A percentile compares a stretch with the other conserved stretches of the same genome.
Conservation (phyloP, 2,797 vertebrate species). For the Odontamblyopus lacepedii region DNA sequence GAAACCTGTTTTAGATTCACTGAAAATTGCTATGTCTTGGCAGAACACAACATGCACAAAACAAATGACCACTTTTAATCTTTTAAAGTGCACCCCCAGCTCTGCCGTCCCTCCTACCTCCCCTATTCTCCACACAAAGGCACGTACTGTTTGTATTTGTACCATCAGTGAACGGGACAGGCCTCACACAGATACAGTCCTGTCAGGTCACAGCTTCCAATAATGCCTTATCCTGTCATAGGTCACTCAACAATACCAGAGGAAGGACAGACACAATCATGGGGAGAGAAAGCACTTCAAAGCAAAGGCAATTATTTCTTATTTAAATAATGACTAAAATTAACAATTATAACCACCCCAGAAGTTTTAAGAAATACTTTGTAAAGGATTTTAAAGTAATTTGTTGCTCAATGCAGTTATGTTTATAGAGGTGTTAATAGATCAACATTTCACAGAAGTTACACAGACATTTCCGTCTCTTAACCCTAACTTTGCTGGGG, state of each 20-base stretch:
- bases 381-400: too few relatives aligned
- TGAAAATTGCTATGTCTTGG: slow-evolving; percentile 71
- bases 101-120: slow-evolving; percentile 21
- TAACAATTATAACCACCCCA: background rate
- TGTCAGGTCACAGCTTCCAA: slow-evolving; percentile 12
- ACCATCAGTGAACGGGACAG: slow-evolving; percentile 10
- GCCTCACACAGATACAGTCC: slow-evolving; percentile 2
- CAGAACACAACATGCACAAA: slow-evolving; percentile 64
- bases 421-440: too few relatives aligned
- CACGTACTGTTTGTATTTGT: slow-evolving; percentile 58
- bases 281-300: background rate
- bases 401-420: too few relatives aligned
- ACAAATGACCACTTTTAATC: slow-evolving; percentile 72
- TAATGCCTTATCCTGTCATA: background rate
- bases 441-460: too few relatives aligned
- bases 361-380: too few relatives aligned
- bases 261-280: background rate
- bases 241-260: background rate
- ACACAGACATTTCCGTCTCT: too few relatives aligned
- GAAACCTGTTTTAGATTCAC: slow-evolving; percentile 77
- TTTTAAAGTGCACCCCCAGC: slow-evolving; percentile 35
- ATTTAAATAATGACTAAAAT: background rate
- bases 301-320: background rate
- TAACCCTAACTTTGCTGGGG: background rate
- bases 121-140: slow-evolving; percentile 61